Percentiles rank a stretch among this genome's conserved stretches.
Conservation (phyloP, 37 sponge, comb jelly and placozoan species). For the Halichondria panicea region DNA sequence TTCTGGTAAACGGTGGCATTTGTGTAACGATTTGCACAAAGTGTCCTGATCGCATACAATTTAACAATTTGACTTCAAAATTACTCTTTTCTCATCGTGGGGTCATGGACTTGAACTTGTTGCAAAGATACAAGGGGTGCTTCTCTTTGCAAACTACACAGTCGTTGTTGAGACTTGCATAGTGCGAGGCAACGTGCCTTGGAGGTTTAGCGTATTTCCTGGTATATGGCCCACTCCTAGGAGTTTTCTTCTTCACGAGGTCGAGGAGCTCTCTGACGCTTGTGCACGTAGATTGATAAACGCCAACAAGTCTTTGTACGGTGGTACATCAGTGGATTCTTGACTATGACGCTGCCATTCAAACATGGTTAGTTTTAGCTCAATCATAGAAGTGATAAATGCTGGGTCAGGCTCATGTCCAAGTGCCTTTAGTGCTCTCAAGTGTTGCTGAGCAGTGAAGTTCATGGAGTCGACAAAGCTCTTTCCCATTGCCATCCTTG, state of each 20-base stretch:
- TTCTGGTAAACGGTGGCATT: neutral
- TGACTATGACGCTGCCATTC: slow-evolving; percentile 27
- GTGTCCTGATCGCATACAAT: too few relatives aligned
- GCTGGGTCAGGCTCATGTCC: slow-evolving; percentile 5
- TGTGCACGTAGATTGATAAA: slow-evolving; percentile 31
- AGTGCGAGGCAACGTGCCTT: slow-evolving; percentile 9
- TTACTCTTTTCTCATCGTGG: slow-evolving; percentile 9
- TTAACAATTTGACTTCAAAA: slow-evolving; percentile 1
- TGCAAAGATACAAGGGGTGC: slow-evolving; percentile 14
- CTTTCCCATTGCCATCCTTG: slow-evolving; percentile 24
- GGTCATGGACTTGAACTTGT: slow-evolving; percentile 2
- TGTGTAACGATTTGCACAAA: too few relatives aligned
- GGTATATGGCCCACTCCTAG: neutral
- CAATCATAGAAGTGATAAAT: slow-evolving; percentile 20
- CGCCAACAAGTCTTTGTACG: slow-evolving; percentile 1
- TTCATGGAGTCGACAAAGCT: slow-evolving; percentile 18
- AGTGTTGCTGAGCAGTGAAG: slow-evolving; percentile 2
- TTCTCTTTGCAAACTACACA: slow-evolving; percentile 7
- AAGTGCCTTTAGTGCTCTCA: slow-evolving; percentile 15
- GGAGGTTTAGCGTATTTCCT: neutral
- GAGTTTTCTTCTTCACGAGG: neutral
- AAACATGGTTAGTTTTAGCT: slow-evolving; percentile 24
- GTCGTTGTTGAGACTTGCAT: neutral
- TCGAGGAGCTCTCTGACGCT: slow-evolving; percentile 8
- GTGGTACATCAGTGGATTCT: slow-evolving; percentile 5